phyloP scores from a whole-genome alignment of 2,113 vertebrate genomes.

The Gorsachius goisagi region DNA sequence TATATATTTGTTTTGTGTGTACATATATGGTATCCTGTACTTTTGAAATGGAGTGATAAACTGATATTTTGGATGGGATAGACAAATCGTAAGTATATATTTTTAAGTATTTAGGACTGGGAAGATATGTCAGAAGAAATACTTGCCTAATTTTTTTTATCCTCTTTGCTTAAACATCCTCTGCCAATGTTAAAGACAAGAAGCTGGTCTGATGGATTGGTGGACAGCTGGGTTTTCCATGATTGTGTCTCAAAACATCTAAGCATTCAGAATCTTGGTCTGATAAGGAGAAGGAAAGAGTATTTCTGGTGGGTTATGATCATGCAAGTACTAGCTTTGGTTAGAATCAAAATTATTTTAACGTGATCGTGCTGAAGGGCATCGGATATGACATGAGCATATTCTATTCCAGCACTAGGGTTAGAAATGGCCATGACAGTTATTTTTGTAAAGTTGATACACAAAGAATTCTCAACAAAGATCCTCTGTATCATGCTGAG shows the following conservation, averaged over 20 bases:
- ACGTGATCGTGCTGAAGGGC: not conserved
- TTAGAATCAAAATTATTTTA: not conserved
- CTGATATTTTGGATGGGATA: not conserved
- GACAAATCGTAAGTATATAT: not conserved
- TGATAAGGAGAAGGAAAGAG: not conserved
- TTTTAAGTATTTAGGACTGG: not conserved
- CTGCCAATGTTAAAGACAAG: not conserved
- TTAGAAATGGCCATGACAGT: not conserved
- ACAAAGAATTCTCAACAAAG: not conserved
- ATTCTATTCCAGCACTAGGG: not conserved
- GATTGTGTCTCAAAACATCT: not conserved
- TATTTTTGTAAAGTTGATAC: not conserved
- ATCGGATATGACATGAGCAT: not conserved
- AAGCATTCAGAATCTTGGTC: not conserved
- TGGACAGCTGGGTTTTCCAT: not conserved
- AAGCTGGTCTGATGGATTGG: not conserved
- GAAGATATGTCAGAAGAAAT: not conserved
- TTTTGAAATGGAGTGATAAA: not conserved
- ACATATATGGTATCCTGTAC: fast-evolving
- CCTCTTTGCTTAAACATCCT: not conserved
- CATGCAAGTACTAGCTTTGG: not conserved
- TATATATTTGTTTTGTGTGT: not conserved
- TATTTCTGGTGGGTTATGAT: not conserved
- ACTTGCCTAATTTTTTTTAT: not conserved
- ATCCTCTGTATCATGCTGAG: not conserved